Evolutionary conservation across 2,113 vertebrate genomes (phyloP), one percentile per base, ranked within the genome.

Genomic region (Gallinago paraguaiae): DNA sequence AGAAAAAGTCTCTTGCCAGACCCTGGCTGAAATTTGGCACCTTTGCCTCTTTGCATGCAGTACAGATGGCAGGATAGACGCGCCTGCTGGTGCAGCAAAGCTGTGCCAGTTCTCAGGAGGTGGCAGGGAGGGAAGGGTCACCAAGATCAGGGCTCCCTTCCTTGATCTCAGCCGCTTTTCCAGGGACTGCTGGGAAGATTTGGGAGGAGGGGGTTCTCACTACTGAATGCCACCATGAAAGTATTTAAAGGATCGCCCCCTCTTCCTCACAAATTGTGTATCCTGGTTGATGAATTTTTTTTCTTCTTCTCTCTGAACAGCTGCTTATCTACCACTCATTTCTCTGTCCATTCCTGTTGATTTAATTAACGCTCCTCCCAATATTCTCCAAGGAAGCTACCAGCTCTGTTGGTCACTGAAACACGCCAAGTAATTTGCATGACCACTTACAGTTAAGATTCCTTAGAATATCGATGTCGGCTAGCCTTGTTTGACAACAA

Each of bases 31-130:
- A 95, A 84, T 84, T 45, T 82, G 93, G 93, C 69, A 20, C 80
- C 77, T 76, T 50, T 22, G 86, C 65, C 80, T 84, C 93, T 13
- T 3, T 9, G 76, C 93, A 45, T 2, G 3, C 82, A 48, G 83
- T 19, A 30, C 96, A 96, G 96, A 96, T 93, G 96, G 96, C 96
- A 96, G 95, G 57, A 86, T 25, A 96, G 96, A 93, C 93, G 1
- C 0, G 37, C 93, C 95, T 88, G 96, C 96, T 97, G 92, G 19
- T 18, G 61, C 57, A 6, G 65, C 23, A 50, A 30, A 86, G 77
- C 86, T 35, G 45, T 93, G 90, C 96, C 96, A 96, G 95, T 16
- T 86, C 91, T 19, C 61, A 1, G 61, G 61, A 56, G 92, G 90
- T 70, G 86, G 16, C 60, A 60, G 30, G 3, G 43, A 83, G 67